Base-by-base conservation (phyloP, 2,797 vertebrate species). In the Ctenopoma kingsleyae region DNA sequence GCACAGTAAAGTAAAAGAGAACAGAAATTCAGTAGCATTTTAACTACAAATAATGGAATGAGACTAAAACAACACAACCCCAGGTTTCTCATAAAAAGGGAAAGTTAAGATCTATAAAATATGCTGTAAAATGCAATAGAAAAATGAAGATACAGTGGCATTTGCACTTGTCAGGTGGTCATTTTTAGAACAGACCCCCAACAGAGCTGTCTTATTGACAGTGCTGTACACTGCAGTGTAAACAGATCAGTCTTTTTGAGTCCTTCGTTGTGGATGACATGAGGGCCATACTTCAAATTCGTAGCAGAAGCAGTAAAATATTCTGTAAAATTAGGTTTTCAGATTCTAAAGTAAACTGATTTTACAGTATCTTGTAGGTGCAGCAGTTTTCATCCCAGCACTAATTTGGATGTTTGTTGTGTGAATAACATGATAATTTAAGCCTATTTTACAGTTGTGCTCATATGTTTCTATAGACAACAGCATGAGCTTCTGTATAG, bases 401-500 rank as follows among this genome's bases (percentile, higher is more conserved):
- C 0, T 12, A 3, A 35, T 35, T 20, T 38, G 36, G 15, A 19
- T 23, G 20, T 13, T 19, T 36, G 15, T 19, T 1, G 12, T 11
- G 60, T 23, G 23, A 65, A n/a, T 32, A 50, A 64, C 15, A 8
- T 2, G 12, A 35, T 6, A 17, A 9, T 50, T 51, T 22, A 0
- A 12, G 16, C 20, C 30, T 19, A 1, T 30, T 51, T 20, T 32
- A 12, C 20, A 59, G 66, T 51, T 79, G 59, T 23, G 58, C 56
- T 75, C 70, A 3, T 10, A 25, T 1, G 78, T 84, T 86, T 67
- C 86, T 27, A 75, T 36, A 60, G 84, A 63, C 30, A 36, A 87
- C 85, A 78, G 67, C 71, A 61, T 74, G 65, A 40, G 52, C 44
- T 53, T 19, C 36, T n/a, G 67, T 74, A 57, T 56, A 67, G 76